Evolutionary conservation across 2,113 vertebrate genomes (phyloP), one percentile per base, ranked within the genome.

Genomic region (Elephantulus edwardii): DNA sequence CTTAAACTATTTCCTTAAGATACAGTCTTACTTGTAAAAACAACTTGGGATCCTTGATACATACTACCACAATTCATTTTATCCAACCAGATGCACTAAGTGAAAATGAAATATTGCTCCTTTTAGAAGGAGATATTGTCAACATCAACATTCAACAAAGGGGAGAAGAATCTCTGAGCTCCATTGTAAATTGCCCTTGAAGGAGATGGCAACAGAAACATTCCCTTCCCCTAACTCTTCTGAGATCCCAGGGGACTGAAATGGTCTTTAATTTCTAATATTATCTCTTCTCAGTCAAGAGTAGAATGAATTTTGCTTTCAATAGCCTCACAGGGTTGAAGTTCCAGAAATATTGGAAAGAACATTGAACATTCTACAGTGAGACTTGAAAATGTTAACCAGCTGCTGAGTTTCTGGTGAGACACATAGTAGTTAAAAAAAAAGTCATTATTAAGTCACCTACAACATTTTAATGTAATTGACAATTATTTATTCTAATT

Each of bases 241-340:
- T 64, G 66, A 54, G 33, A 84, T 64, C 81, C 38, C 70, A 74
- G 56, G 82, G 70, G 71, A 92, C 33, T 54, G 24, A 81, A 91
- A 89, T 95, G 26, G 70, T 66, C 90, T 79, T 85, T 94, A 93
- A 91, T 91, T 92, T 92, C 95, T 93, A 93, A 93, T 82, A 82
- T 81, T 58, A 77, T 82, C 56, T 93, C n/a, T 90, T 88, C 77
- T 94, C 68, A 91, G 74, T 75, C 48, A 84, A 78, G 71, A 91
- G 56, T 81, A 52, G 84, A 81, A 84, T 87, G 83, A 82, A 83
- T 91, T 87, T 93, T 93, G 40, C 19, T 81, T 30, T 78, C 58
- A 42, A 56, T 58, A 62, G 72, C 86, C 77, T 83, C 86, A 3
- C 50, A 77, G 52, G 46, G n/a, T 46, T 33, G 35, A 93, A 64